Base-by-base conservation (phyloP, 2,888 invertebrate species). In the Alloplasta piceator region DNA sequence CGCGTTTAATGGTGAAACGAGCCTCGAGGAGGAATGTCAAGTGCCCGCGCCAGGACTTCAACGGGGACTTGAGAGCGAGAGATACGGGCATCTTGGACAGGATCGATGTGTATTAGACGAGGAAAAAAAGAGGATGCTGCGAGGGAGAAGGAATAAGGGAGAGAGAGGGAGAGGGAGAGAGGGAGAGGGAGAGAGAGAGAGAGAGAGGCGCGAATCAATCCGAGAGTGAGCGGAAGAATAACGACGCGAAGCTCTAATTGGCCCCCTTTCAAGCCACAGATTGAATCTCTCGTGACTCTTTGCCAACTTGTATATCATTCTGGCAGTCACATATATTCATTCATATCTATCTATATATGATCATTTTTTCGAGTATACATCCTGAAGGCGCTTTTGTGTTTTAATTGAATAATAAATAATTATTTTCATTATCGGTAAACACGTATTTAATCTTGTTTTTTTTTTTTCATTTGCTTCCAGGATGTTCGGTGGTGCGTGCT, bases 401-500 rank as follows among this genome's bases (percentile, higher is more conserved):
- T 71, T 12, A 39, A 61, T 52, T 56, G n/a, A 39, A 50, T 5
- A 50, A 41, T 41, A 14, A 55, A 43, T 68, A 60, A 67, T 76
- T 75, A 73, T 58, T 16, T n/a, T 67, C 48, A n/a, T 52, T 26
- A 12, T 67, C 48, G 50, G 16, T 38, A 6, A 48, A n/a, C 36
- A 56, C 16, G 12, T 6, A 50, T 39, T 14, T 63, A 6, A 48
- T 36, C 16, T 43, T 43, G 58, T 66, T 55, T 56, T 61, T 56
- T 50, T 50, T 48, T 48, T 67, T 50, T 48, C 41, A 56, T 72
- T 6, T 80, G 74, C 12, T 93, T 93, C 78, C 95, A 98, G 98
- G 95, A 95, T 98, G 95, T 98, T 98, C 93, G 98, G 98, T 78
- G 98, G 98, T 88, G 96, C 96, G 90, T 98, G 98, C 93, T 96